Conservation (phyloP, 1,140 invertebrate genomes). For the Lasioglossum baleicum region DNA sequence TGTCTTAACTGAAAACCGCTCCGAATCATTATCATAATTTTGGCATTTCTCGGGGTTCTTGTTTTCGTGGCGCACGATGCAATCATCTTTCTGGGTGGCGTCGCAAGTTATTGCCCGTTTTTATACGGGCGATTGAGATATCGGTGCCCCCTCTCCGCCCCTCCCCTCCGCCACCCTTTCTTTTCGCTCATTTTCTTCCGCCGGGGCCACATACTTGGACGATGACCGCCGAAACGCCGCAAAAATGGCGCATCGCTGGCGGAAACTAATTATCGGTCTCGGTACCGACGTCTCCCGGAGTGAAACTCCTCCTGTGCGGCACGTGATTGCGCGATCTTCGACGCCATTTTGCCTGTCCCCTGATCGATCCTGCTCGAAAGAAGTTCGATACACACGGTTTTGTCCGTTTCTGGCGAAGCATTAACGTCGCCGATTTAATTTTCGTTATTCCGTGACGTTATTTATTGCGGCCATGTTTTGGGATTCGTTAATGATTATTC, state of each 20-base stretch:
- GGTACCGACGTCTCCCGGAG: not conserved
- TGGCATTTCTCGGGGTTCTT: conserved; percentile 72
- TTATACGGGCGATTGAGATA: conserved; percentile 76
- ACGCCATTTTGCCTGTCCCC: not conserved
- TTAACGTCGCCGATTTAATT: conserved; percentile 8
- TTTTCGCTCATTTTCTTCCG: not conserved
- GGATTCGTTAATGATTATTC: conserved; percentile 20
- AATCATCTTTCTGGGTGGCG: conserved; percentile 77
- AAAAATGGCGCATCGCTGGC: not conserved
- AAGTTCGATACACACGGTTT: not conserved
- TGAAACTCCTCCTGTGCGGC: no score
- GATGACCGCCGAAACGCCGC: not conserved
- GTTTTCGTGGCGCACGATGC: conserved; percentile 43
- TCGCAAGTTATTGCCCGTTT: conserved; percentile 75
- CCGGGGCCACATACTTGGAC: no score
- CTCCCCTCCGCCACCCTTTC: not conserved
- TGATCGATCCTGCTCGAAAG: not conserved
- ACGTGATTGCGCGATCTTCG: not conserved
- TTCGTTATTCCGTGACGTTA: conserved; percentile 5
- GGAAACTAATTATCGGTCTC: conserved; percentile 6
- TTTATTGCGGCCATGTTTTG: conserved; percentile 7
- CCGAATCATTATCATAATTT: conserved; percentile 79
- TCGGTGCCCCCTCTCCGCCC: conserved; percentile 22
- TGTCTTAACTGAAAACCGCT: conserved; percentile 79
- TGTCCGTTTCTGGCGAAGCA: not conserved